phyloP scores from a whole-genome alignment of 2,113 vertebrate species.

The Nansenia antarctica region DNA sequence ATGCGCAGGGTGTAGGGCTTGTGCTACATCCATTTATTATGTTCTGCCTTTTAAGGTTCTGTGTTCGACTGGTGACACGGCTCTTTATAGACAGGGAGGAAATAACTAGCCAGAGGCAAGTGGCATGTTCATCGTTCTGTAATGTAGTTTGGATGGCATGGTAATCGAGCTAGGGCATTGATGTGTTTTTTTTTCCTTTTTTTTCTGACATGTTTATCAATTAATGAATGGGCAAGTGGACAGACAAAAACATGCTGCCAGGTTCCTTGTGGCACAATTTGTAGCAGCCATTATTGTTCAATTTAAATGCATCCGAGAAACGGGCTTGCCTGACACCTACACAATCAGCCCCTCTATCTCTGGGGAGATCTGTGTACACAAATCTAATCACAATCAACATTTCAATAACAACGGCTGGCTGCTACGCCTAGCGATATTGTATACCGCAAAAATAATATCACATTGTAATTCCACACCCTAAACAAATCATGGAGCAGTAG shows the following conservation, averaged over 20 bases:
- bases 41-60: constrained; percentile 47
- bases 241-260: constrained; percentile 2
- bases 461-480: constrained; percentile 50
- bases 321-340: neutral
- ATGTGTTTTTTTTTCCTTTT: constrained; percentile 18
- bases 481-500: constrained; percentile 39
- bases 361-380: constrained; percentile 46
- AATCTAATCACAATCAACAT: constrained; percentile 64
- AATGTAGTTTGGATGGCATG: constrained; percentile 12
- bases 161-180: constrained; percentile 27
- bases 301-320: constrained; percentile 51
- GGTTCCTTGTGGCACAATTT: constrained; percentile 19
- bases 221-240: constrained; percentile 23
- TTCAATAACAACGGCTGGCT: constrained; percentile 53
- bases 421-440: constrained; percentile 19
- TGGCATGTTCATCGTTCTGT: neutral
- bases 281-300: constrained; percentile 32
- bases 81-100: constrained; percentile 23
- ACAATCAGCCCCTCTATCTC: constrained; percentile 46
- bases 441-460: constrained; percentile 44
- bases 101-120: constrained; percentile 24
- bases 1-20: constrained; percentile 18
- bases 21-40: constrained; percentile 40
- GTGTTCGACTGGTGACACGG: constrained; percentile 27
- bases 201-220: constrained; percentile 23